These are phyloP conservation scores for Xenentodon cancila DNA, from an alignment of 2,797 vertebrate species.

Conservation along the genomic window DNA sequence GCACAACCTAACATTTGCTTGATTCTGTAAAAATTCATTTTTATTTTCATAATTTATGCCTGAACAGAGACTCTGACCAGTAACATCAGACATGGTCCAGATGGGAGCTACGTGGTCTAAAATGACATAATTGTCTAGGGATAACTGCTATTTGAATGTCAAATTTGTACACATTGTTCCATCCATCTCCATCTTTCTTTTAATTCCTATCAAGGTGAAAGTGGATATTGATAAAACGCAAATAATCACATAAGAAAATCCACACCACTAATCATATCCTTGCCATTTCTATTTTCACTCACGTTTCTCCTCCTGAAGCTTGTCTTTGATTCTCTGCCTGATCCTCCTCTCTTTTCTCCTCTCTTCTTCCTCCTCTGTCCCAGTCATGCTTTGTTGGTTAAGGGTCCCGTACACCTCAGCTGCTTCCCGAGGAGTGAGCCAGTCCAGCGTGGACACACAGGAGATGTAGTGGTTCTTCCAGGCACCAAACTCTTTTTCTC, in stretches of 20 bases:
- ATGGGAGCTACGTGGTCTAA: too few species aligned
- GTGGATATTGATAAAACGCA: too few species aligned
- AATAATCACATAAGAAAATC: not conserved
- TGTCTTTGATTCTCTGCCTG: constrained; percentile 78
- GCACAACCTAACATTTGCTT: too few species aligned
- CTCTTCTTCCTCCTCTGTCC: constrained; percentile 77
- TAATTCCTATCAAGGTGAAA: too few species aligned
- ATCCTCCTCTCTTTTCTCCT: constrained; percentile 75
- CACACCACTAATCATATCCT: not conserved
- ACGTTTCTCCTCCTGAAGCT: constrained; percentile 80
- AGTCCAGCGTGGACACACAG: constrained; percentile 78
- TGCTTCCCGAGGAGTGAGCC: constrained; percentile 79
- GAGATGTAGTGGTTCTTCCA: constrained; percentile 85
- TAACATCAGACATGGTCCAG: too few species aligned
- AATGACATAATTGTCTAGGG: too few species aligned
- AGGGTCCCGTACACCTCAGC: constrained; percentile 74
- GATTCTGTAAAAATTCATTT: too few species aligned
- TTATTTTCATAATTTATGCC: too few species aligned
- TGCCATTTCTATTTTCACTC: constrained; percentile 58
- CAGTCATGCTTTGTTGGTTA: constrained; percentile 61
- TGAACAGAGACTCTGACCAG: too few species aligned
- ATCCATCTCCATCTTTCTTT: too few species aligned
- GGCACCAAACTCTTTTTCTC: constrained; percentile 78
- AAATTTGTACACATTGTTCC: too few species aligned
- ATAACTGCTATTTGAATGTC: too few species aligned